Evolutionary conservation across 2,113 vertebrate species (phyloP), one percentile per base, ranked within the genome.

Genomic region (Corvus cornix): DNA sequence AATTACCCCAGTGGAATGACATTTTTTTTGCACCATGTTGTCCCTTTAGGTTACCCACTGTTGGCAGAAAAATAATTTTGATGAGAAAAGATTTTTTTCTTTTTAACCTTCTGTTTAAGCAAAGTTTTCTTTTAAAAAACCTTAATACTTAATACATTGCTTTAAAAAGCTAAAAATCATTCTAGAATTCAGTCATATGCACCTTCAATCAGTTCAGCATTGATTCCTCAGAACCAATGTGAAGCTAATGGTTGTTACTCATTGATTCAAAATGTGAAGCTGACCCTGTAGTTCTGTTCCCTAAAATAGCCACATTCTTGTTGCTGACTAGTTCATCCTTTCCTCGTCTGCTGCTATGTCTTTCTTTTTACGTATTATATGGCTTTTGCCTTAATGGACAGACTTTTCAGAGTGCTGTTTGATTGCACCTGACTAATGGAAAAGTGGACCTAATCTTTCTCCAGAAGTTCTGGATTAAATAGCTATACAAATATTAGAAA

Each of bases 41-140:
- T 64, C 33, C 7, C 22, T 85, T 64, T 16, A 74, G 17, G 9
- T 64, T 69, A 64, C 22, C 14, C 17, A 69, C 10, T 3, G 7
- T 3, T 27, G 35, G 6, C 35, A 63, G 21, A 77, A 78, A 30
- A 85, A 53, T 44, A 59, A 59, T 39, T 68, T 21, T 18, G 6
- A 0, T 4, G 4, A 58, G 17, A 19, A 60, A 3, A 59, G 10
- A 0, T 17, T 24, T 55, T 60, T 41, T 55, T 59, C 6, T 23
- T 55, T 82, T 52, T 59, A 48, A 9, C 1, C 5, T 81, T 68
- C 11, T 64, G 2, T 73, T 84, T 64, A 59, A 73, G 39, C 17
- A 35, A 10, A 39, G 5, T 35, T 78, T 77, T 44, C 31, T 49
- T 49, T 86, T 30, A 23, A 48, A 68, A 48, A 8, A 4, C 6